phyloP scores from a whole-genome alignment of 2,113 vertebrate species.

The Melanerpes formicivorus region DNA sequence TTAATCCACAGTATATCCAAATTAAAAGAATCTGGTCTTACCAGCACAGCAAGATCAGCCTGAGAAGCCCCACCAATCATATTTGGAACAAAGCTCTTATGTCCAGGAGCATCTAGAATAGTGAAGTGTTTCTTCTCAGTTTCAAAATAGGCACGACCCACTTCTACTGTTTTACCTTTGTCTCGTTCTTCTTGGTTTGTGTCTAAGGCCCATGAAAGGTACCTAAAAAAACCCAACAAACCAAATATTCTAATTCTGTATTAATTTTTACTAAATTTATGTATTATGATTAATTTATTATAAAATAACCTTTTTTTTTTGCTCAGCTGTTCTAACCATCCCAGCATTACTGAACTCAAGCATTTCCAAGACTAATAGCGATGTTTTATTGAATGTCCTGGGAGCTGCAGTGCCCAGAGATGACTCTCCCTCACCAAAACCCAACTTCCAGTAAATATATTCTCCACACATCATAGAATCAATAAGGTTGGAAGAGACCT shows the following conservation, averaged over 20 bases:
- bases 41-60: slow-evolving; percentile 97
- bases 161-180: slow-evolving; percentile 99
- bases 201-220: slow-evolving; percentile 98
- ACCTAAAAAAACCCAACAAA: slow-evolving; percentile 78
- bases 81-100: slow-evolving; percentile 99
- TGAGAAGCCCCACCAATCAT: slow-evolving; percentile 99
- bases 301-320: not conserved
- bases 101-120: slow-evolving; percentile 96
- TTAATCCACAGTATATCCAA: not conserved
- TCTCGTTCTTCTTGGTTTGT: slow-evolving; percentile 99
- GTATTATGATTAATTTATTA: not conserved
- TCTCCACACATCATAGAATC: not conserved
- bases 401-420: not conserved
- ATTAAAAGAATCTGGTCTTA: slow-evolving; percentile 70
- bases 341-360: not conserved
- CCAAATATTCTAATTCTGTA: not conserved
- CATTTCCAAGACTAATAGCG: not conserved
- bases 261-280: not conserved
- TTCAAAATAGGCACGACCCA: slow-evolving; percentile 98
- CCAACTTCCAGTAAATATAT: not conserved
- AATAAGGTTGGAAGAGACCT: no score
- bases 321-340: not conserved
- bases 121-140: slow-evolving; percentile 99
- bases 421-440: not conserved
- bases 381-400: not conserved